Evolutionary conservation across 2,113 vertebrate genomes (phyloP).

Genomic region (Galemys pyrenaicus): DNA sequence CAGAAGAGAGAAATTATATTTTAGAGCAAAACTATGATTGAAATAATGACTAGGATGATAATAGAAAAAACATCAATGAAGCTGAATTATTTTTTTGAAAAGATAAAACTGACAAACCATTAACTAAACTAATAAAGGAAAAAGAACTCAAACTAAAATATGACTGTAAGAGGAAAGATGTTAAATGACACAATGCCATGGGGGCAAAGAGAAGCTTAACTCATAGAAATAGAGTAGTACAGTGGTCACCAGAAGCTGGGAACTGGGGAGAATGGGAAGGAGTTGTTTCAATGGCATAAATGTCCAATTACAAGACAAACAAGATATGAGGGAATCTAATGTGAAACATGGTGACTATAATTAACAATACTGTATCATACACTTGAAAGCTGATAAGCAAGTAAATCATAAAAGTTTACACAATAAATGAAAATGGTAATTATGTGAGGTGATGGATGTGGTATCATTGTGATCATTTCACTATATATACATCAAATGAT

Average conservation of each 20-base stretch:
- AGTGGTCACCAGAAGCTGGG: not conserved
- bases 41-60: not conserved
- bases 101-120: not conserved
- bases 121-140: not conserved
- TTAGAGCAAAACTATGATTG: not conserved
- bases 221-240: not conserved
- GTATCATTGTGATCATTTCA: not conserved
- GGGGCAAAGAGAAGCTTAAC: not conserved
- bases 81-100: not conserved
- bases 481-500: not conserved
- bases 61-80: not conserved
- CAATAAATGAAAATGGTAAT: not conserved
- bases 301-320: not conserved
- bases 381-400: not conserved
- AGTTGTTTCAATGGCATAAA: not conserved
- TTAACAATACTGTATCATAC: not conserved
- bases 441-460: not conserved
- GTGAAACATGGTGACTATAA: not conserved
- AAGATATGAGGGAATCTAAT: not conserved
- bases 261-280: not conserved
- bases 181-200: not conserved
- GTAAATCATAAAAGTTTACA: not conserved
- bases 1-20: not conserved
- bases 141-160: not conserved
- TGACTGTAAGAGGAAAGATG: not conserved